A percentile compares a stretch with the other conserved stretches of the same genome.
Conservation (phyloP, 2,888 invertebrate species). For the Drosophila rubida region DNA sequence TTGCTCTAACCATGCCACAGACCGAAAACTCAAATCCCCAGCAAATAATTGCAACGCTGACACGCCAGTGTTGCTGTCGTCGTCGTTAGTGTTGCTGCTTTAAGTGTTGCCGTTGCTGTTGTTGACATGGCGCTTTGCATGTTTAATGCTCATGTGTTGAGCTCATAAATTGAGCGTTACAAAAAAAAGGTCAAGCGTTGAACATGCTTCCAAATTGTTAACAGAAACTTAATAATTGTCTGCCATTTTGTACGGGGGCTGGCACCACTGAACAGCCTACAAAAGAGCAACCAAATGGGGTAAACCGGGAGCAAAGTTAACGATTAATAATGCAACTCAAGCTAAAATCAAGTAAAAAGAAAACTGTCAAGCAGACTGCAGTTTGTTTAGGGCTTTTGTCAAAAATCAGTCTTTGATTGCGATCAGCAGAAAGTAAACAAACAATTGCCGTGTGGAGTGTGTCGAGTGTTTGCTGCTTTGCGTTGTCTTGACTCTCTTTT, state of each 20-base stretch:
- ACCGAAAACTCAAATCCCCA: constrained; percentile 6
- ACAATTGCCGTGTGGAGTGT: constrained; percentile 14
- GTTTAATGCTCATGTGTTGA: constrained; percentile 53
- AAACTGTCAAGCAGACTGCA: background rate
- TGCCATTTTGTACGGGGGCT: constrained; percentile 8
- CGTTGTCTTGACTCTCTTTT: constrained; percentile 71
- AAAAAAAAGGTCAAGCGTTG: constrained; percentile 71
- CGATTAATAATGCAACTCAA: background rate
- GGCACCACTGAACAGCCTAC: constrained; percentile 2
- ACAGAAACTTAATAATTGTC: constrained; percentile 55
- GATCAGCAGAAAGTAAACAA: constrained; percentile 14
- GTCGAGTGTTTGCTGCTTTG: constrained; percentile 32
- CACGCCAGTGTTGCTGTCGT: constrained; percentile 52
- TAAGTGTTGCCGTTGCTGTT: constrained; percentile 25
- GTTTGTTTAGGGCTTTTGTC: constrained; percentile 14
- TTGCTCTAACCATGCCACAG: constrained; percentile 65
- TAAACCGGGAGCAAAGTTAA: background rate
- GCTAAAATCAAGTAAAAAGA: too few relatives aligned
- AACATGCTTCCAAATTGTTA: constrained; percentile 62
- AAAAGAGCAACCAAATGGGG: background rate
- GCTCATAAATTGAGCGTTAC: constrained; percentile 62
- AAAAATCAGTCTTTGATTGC: constrained; percentile 22
- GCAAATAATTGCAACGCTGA: constrained; percentile 73
- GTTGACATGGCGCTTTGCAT: constrained; percentile 71
- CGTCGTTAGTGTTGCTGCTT: constrained; percentile 35